Base-by-base conservation (phyloP, 2,888 invertebrate genomes). In the Heteromyza rotundicornis region DNA sequence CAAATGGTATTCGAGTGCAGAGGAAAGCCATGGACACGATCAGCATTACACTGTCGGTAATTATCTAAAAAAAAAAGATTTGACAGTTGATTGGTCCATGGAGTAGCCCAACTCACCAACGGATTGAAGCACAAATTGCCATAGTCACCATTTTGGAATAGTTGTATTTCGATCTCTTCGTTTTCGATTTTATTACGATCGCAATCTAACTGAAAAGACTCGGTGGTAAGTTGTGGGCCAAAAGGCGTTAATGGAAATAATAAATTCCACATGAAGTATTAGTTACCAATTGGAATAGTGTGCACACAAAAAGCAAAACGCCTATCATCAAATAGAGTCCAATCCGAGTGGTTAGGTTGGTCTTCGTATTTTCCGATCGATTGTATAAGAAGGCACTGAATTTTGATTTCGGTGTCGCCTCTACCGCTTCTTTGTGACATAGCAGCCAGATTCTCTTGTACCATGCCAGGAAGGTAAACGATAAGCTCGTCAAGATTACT, bases 1-100 rank as follows among this genome's bases (percentile, higher is more conserved):
- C 85, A 75, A 92, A 92, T 71, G 92, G 91, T 23, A 95, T 90
- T 74, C 93, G 87, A 62, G 94, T 87, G 81, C 95, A 95, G 12
- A 94, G 84, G 73, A 93, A 94, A 69, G 89, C 90, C 75, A 91
- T 86, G 10, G 86, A 82, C 61, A 87, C 80, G 1, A 85, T 84
- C 61, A 87, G 71, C 52, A 86, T 81, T 59, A 85, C 81, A 65
- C 85, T 84, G 71, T 85, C 85, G 1, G 87, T 85, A 65, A 86
- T 85, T 2, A 75, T 77, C 80, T 79, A 58, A 1, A 64, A n/a
- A 40, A 40, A n/a, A 40, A 40, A 32, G 5, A 32, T 8, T 32
- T 10, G 19, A 8, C 14, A 14, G 54, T 36, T 10, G 8, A n/a
- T n/a, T n/a, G n/a, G n/a, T n/a, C n/a, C 1, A 16, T 19, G n/a